Conservation (phyloP, 2,113 vertebrate species). For the Hippocampus guttulatus region DNA sequence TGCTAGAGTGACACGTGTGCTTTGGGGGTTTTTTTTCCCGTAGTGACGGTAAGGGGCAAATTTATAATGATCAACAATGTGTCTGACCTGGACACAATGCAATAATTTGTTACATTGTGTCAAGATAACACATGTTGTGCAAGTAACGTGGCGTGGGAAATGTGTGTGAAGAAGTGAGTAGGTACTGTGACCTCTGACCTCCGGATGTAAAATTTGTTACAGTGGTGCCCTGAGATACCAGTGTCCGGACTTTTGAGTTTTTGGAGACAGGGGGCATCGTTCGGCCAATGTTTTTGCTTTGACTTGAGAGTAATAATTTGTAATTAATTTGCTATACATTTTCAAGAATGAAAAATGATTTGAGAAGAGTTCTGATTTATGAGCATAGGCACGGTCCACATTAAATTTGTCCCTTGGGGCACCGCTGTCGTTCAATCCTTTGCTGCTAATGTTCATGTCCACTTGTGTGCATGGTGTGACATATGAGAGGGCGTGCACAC, state of each 20-base stretch:
- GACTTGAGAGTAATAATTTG: not conserved
- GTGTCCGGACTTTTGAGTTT: not conserved
- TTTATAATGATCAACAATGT: slow-evolving; percentile 5
- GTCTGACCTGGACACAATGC: slow-evolving; percentile 3
- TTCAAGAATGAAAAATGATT: not conserved
- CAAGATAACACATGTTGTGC: not conserved
- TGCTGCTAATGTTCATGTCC: not conserved
- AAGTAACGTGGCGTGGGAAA: not conserved
- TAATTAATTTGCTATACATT: not conserved
- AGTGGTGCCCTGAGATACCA: not conserved
- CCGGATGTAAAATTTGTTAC: not conserved
- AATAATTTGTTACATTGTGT: not conserved
- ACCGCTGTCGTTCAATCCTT: not conserved
- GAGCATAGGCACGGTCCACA: not conserved
- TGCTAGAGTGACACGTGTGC: not conserved
- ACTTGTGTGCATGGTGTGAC: not conserved
- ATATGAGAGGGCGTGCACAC: not conserved
- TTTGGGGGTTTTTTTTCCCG: slow-evolving; percentile 27
- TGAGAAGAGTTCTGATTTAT: not conserved
- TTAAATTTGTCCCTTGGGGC: not conserved
- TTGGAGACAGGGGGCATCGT: not conserved
- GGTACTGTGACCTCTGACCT: not conserved
- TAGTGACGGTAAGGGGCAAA: slow-evolving; percentile 93
- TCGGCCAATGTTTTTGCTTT: not conserved
- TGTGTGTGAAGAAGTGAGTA: not conserved